Evolutionary conservation across 2,113 vertebrate genomes (phyloP), one percentile per base, ranked within the genome.

Genomic region (Gadus macrocephalus): DNA sequence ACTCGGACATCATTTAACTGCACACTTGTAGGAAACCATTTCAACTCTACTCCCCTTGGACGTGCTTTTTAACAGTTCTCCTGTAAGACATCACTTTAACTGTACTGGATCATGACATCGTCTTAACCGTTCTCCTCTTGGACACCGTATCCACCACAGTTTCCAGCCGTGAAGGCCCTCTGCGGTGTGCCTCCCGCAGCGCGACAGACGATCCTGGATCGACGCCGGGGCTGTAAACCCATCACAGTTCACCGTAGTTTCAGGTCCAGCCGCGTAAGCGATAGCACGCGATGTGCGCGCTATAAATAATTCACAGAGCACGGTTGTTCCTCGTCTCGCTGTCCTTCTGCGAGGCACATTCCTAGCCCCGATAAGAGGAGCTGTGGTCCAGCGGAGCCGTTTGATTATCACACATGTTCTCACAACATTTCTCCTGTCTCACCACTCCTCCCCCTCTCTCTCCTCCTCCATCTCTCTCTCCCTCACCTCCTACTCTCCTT

Each of bases 241-340:
- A 77, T 80, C 70, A 71, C 69, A 67, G 76, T 64, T 65, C 69
- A 69, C 56, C 9, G 7, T 76, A 17, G 58, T 16, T 71, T 62
- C 42, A 72, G 69, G 70, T 70, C 31, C 27, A n/a, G 71, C 62
- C 71, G 14, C 78, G 83, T 83, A 85, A 85, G 75, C 28, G 78
- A 87, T 85, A 85, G 62, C 79, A 65, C 16, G 53, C 63, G 70
- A 20, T 70, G 64, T 15, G 20, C 71, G 67, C 64, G 67, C 69
- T 67, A 81, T 89, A 72, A 85, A 88, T 85, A 85, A 88, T 86
- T 71, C 75, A 84, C 27, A 58, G 16, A 4, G 5, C 55, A 16
- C 55, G 5, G 15, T 0, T 8, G 1, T 5, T 58, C 55, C 5
- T 58, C 15, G 4, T 17, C 55, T 58, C 14, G 15, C 3, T 58